phyloP scores from a whole-genome alignment of 2,888 invertebrate species.

The Caenorhabditis sulstoni region DNA sequence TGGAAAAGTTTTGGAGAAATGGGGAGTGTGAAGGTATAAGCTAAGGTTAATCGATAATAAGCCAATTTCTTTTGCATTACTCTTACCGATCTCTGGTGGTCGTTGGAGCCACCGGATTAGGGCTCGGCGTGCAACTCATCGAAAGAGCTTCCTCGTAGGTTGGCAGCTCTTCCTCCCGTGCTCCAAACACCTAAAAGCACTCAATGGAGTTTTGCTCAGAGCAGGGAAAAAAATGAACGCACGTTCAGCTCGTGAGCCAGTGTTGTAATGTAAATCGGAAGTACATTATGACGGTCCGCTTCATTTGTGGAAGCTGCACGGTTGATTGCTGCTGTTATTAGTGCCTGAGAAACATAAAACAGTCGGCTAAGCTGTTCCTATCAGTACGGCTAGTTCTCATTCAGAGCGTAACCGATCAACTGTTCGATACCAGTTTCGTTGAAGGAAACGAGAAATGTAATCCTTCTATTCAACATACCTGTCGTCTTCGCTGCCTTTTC shows the following conservation, averaged over 20 bases:
- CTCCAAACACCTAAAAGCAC: constrained; percentile 50
- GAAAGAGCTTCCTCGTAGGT: constrained; percentile 69
- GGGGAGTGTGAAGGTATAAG: constrained; percentile 34
- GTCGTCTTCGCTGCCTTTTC: constrained; percentile 70
- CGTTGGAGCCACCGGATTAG: constrained; percentile 40
- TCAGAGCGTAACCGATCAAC: constrained; percentile 43
- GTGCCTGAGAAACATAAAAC: constrained; percentile 35
- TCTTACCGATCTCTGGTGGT: constrained; percentile 48
- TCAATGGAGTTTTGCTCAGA: not conserved
- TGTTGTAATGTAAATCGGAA: constrained; percentile 66
- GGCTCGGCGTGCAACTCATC: constrained; percentile 65
- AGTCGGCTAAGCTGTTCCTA: no score
- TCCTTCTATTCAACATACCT: constrained; percentile 53
- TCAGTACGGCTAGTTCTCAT: constrained; percentile 1
- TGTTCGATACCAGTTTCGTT: not conserved
- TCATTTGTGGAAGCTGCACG: constrained; percentile 66
- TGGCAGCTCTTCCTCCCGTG: constrained; percentile 63
- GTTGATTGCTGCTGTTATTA: constrained; percentile 67
- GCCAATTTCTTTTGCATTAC: not conserved
- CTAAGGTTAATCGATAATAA: constrained; percentile 14
- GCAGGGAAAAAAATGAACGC: not conserved
- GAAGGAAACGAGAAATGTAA: not conserved
- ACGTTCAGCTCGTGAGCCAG: constrained; percentile 65
- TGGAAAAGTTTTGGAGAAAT: not conserved
- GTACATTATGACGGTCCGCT: constrained; percentile 63